Percentiles rank a stretch among this genome's conserved stretches.
phyloP scores from a whole-genome alignment of 2,888 invertebrate species.

The Ferdinandea cuprea region DNA sequence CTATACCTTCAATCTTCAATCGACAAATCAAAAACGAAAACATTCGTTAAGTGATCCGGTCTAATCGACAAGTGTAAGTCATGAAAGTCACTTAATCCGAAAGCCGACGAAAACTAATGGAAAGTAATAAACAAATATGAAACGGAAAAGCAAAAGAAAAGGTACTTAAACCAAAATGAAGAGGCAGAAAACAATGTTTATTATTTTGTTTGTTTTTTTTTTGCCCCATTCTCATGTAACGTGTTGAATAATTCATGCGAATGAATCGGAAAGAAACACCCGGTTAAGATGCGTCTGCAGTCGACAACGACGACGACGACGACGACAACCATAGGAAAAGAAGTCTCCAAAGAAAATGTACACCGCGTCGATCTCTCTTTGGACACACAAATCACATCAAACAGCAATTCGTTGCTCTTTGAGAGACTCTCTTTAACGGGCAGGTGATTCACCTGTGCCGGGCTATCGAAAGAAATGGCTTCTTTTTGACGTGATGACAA shows the following conservation, averaged over 20 bases:
- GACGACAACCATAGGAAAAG: neutral
- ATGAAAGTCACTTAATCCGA: slow-evolving; percentile 17
- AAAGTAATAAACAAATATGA: slow-evolving; percentile 16
- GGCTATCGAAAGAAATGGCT: neutral
- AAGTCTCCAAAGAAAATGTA: slow-evolving; percentile 66
- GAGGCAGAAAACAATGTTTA: slow-evolving; percentile 27
- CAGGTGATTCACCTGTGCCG: slow-evolving; percentile 67
- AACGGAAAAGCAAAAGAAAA: slow-evolving; percentile 14
- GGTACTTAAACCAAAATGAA: neutral
- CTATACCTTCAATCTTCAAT: neutral
- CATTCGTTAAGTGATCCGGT: slow-evolving; percentile 24
- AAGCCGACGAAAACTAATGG: slow-evolving; percentile 16
- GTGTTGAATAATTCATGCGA: slow-evolving; percentile 68
- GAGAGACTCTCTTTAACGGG: slow-evolving; percentile 3
- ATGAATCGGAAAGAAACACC: slow-evolving; percentile 45
- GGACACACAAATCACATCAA: slow-evolving; percentile 25
- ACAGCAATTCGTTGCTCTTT: slow-evolving; percentile 29
- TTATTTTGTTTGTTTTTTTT: neutral
- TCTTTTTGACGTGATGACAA: slow-evolving; percentile 40
- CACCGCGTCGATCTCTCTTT: slow-evolving; percentile 13
- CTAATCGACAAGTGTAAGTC: slow-evolving; percentile 13
- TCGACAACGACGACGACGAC: neutral
- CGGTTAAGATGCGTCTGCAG: slow-evolving; percentile 30
- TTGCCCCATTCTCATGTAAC: neutral
- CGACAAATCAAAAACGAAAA: neutral